Conservation (phyloP, 2,888 invertebrate genomes). For the Machimus rusticus region DNA sequence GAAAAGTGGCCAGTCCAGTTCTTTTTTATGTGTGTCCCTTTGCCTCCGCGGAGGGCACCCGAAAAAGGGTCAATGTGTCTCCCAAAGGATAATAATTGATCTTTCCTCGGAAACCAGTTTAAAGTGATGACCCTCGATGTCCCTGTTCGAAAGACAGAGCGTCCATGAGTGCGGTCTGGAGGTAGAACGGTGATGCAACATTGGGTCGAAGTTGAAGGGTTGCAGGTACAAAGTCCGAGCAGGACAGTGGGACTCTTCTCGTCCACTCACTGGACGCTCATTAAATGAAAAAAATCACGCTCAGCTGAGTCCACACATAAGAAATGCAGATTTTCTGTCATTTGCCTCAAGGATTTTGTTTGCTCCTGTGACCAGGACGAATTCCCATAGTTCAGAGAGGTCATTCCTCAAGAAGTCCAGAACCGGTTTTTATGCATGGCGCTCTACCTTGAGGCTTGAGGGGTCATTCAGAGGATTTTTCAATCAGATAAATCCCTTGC, state of each 20-base stretch:
- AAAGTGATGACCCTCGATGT: conserved; percentile 50
- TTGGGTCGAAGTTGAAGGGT: neutral
- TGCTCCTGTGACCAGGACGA: neutral
- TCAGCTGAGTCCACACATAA: neutral
- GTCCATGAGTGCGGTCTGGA: neutral
- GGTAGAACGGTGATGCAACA: neutral
- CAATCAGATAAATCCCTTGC: conserved; percentile 49
- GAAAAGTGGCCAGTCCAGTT: conserved; percentile 54
- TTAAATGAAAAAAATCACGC: neutral
- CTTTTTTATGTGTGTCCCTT: conserved; percentile 38
- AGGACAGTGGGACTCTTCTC: neutral
- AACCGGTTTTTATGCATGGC: conserved; percentile 50
- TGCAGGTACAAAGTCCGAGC: neutral
- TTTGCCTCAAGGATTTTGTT: neutral
- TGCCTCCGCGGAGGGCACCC: neutral
- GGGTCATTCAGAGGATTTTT: conserved; percentile 48
- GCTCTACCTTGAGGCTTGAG: conserved; percentile 46
- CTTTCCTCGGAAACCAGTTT: conserved; percentile 48
- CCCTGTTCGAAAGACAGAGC: conserved; percentile 44
- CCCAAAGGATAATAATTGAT: conserved; percentile 4
- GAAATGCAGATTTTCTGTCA: neutral
- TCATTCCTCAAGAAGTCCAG: conserved; percentile 48
- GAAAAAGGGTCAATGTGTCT: conserved; percentile 22
- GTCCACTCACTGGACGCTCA: neutral
- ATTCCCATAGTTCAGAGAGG: conserved; percentile 1